A percentile compares a stretch with the other conserved stretches of the same genome.
phyloP scores from a whole-genome alignment of 2,888 invertebrate species.

The Hylaea fasciaria region DNA sequence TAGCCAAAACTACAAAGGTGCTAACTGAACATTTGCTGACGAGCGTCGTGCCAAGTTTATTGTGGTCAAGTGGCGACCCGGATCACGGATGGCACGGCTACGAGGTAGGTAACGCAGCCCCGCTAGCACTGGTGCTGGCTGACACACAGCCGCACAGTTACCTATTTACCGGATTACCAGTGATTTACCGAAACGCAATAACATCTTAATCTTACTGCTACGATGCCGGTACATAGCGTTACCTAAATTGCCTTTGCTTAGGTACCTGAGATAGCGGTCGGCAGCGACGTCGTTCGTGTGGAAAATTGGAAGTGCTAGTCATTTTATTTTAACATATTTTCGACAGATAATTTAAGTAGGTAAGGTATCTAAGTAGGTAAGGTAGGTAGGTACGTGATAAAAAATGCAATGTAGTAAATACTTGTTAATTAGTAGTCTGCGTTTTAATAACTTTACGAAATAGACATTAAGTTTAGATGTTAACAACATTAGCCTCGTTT shows the following conservation, averaged over 20 bases:
- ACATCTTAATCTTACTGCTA: constrained; percentile 32
- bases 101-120: constrained; percentile 4
- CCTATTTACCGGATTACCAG: constrained; percentile 42
- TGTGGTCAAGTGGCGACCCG: constrained; percentile 63
- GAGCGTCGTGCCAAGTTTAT: constrained; percentile 20
- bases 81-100: constrained; percentile 70
- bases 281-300: constrained; percentile 21
- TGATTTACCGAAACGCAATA: constrained; percentile 42
- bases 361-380: no score
- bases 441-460: constrained; percentile 21
- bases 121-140: constrained; percentile 37
- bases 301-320: constrained; percentile 23
- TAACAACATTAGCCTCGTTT: constrained; percentile 25
- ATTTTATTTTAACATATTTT: constrained; percentile 12
- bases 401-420: constrained; percentile 1
- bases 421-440: constrained; percentile 3
- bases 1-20: constrained; percentile 9
- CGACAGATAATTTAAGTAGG: constrained; percentile 1
- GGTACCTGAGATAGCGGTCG: constrained; percentile 28
- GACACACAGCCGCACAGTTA: constrained; percentile 62
- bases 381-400: constrained; percentile 4
- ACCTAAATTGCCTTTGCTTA: constrained; percentile 28
- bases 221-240: constrained; percentile 16
- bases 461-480: constrained; percentile 16
- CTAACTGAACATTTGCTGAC: constrained; percentile 11